Percentiles rank a stretch among this genome's conserved stretches.
phyloP scores from a whole-genome alignment of 1,140 invertebrate genomes.

The Chymomyza costata region DNA sequence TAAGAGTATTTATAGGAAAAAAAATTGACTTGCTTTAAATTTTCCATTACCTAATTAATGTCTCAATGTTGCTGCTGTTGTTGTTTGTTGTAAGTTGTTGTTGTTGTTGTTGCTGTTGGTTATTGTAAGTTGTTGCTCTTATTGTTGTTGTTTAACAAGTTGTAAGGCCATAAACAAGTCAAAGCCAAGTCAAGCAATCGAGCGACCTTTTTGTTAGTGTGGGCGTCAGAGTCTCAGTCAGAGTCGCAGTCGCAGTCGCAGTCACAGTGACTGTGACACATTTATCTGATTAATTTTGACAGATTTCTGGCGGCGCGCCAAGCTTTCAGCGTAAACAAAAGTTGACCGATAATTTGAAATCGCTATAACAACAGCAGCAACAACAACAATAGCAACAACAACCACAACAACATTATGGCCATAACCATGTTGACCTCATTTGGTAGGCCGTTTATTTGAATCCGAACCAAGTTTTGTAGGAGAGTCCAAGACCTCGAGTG shows the following conservation, averaged over 20 bases:
- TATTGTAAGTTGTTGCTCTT: conserved; percentile 9
- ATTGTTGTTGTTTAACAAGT: conserved; percentile 4
- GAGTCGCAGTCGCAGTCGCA: conserved; percentile 37
- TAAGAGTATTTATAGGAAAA: too few species aligned
- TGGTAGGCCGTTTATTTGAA: conserved; percentile 28
- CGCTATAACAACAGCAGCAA: conserved; percentile 43
- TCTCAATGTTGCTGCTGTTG: conserved; percentile 13
- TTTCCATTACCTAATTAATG: conserved; percentile 29
- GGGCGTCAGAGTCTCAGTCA: conserved; percentile 38
- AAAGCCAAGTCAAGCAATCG: conserved; percentile 27
- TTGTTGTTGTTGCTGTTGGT: not conserved
- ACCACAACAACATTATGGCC: conserved; percentile 32
- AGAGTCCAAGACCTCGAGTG: too few species aligned
- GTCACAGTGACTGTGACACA: conserved; percentile 32
- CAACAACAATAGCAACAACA: conserved; percentile 18
- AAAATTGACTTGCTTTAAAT: too few species aligned
- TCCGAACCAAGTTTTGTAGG: too few species aligned
- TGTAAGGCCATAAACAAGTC: not conserved
- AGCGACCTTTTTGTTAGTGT: conserved; percentile 45
- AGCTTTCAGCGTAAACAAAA: conserved; percentile 43
- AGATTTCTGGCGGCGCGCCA: conserved; percentile 13
- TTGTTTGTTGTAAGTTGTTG: conserved; percentile 4
- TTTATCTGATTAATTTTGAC: conserved; percentile 68
- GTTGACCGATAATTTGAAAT: conserved; percentile 68
- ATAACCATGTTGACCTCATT: conserved; percentile 63